Percentiles rank a stretch among this genome's conserved stretches.
Conservation (phyloP, 2,797 vertebrate species). For the Clarias fuscus region DNA sequence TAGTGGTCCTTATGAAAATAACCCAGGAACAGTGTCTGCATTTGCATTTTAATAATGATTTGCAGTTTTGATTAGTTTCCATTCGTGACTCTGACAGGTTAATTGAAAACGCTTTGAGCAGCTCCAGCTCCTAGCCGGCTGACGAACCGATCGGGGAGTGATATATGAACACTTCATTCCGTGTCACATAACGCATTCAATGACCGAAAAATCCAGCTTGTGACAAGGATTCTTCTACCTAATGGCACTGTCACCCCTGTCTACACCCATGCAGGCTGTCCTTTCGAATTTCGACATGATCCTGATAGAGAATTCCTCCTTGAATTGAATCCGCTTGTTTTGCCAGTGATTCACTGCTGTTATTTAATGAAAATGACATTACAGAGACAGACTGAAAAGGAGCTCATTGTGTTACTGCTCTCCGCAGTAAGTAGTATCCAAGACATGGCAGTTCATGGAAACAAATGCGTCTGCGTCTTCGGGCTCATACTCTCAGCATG, state of each 20-base stretch:
- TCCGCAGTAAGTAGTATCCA: constrained; percentile 34
- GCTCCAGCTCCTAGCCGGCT: constrained; percentile 1
- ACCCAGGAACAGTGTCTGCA: constrained; percentile 32
- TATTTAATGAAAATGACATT: constrained; percentile 47
- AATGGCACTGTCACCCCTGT: constrained; percentile 17
- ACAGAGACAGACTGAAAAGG: constrained; percentile 1
- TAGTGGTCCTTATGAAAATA: constrained; percentile 35
- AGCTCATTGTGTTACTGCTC: constrained; percentile 18
- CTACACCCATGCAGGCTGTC: constrained; percentile 25
- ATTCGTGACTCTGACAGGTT: constrained; percentile 55
- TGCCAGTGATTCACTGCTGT: constrained; percentile 38
- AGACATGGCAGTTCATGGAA: constrained; percentile 38
- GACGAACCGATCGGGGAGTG: constrained; percentile 41
- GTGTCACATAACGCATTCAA: constrained; percentile 31
- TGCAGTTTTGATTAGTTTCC: constrained; percentile 50
- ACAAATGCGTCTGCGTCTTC: constrained; percentile 20
- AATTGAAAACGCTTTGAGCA: constrained; percentile 52
- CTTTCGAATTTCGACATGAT: constrained; percentile 33
- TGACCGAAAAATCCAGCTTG: constrained; percentile 34
- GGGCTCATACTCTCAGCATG: constrained; percentile 6
- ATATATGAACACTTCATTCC: constrained; percentile 45
- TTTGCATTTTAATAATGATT: constrained; percentile 59
- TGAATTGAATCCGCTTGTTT: constrained; percentile 37
- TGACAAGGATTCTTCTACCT: constrained; percentile 8
- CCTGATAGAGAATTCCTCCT: constrained; percentile 29